Evolutionary conservation across 2,888 invertebrate genomes (phyloP).

Genomic region (Trilocha varians): DNA sequence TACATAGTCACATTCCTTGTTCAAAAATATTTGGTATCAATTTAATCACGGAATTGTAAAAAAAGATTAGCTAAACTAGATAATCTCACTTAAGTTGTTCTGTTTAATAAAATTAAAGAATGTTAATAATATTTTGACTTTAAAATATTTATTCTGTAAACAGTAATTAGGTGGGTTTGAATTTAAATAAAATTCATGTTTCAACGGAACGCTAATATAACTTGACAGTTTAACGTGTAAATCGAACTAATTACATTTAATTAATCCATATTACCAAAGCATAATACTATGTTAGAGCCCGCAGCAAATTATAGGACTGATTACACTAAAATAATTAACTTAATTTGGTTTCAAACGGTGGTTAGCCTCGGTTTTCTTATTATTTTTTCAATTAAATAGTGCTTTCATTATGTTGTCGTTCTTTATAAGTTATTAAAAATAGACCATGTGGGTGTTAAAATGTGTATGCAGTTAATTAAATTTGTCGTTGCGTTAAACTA

Average conservation of each 20-base stretch:
- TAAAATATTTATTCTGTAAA: too few relatives aligned
- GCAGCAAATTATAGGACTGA: neutral
- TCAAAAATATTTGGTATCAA: too few relatives aligned
- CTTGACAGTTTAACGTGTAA: neutral
- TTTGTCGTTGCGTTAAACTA: neutral
- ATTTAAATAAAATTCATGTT: too few relatives aligned
- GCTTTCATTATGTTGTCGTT: constrained; percentile 2
- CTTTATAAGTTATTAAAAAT: neutral
- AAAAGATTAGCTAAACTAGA: too few relatives aligned
- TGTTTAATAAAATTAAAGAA: too few relatives aligned
- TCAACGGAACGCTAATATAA: too few relatives aligned
- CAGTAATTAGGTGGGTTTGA: too few relatives aligned
- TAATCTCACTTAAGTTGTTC: too few relatives aligned
- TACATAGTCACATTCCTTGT: too few relatives aligned
- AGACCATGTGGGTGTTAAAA: neutral
- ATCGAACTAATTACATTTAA: neutral
- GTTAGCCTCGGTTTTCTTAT: constrained; percentile 3
- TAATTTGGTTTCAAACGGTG: neutral
- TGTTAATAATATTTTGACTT: too few relatives aligned
- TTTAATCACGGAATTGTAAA: too few relatives aligned
- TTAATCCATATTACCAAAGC: neutral
- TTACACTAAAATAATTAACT: neutral
- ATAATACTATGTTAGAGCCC: neutral
- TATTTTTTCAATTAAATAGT: constrained; percentile 1
- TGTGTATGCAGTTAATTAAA: neutral